These are phyloP conservation scores for Caenorhabditis auriculariae DNA, from an alignment of 2,888 invertebrate species.

Conservation along the genomic window DNA sequence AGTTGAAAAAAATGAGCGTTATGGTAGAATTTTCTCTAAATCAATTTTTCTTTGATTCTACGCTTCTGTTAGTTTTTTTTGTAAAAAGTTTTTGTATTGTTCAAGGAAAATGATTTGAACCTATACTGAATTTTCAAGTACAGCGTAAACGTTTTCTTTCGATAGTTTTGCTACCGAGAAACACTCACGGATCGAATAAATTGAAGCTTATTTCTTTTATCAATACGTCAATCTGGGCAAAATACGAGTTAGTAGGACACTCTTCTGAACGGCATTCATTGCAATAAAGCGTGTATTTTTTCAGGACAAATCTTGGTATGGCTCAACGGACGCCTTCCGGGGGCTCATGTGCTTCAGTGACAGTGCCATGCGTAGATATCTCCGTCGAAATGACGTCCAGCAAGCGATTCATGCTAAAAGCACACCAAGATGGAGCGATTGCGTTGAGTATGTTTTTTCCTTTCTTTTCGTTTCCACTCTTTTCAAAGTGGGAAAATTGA, in stretches of 20 bases:
- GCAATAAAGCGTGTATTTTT: background rate
- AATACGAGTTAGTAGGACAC: background rate
- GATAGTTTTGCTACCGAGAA: conserved; percentile 22
- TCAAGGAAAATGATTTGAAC: too few relatives aligned
- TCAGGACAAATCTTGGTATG: conserved; percentile 35
- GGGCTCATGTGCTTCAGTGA: conserved; percentile 52
- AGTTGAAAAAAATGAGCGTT: too few relatives aligned
- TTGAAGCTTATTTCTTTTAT: background rate
- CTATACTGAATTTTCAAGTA: too few relatives aligned
- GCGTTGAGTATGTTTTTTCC: conserved; percentile 3
- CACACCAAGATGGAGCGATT: conserved; percentile 14
- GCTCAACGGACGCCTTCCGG: conserved; percentile 46
- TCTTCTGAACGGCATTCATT: background rate
- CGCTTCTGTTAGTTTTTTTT: too few relatives aligned
- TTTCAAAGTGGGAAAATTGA: background rate
- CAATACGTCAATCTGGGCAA: background rate
- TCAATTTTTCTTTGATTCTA: too few relatives aligned
- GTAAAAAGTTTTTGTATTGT: too few relatives aligned
- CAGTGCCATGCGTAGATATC: conserved; percentile 40
- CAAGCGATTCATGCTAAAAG: conserved; percentile 47
- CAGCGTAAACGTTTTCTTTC: too few relatives aligned
- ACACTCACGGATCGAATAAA: conserved; percentile 5
- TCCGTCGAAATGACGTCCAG: conserved; percentile 54
- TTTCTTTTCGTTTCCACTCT: background rate
- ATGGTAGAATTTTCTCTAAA: too few relatives aligned